Evolutionary conservation across 2,797 vertebrate species (phyloP).

Genomic region (Loriculus beryllinus): DNA sequence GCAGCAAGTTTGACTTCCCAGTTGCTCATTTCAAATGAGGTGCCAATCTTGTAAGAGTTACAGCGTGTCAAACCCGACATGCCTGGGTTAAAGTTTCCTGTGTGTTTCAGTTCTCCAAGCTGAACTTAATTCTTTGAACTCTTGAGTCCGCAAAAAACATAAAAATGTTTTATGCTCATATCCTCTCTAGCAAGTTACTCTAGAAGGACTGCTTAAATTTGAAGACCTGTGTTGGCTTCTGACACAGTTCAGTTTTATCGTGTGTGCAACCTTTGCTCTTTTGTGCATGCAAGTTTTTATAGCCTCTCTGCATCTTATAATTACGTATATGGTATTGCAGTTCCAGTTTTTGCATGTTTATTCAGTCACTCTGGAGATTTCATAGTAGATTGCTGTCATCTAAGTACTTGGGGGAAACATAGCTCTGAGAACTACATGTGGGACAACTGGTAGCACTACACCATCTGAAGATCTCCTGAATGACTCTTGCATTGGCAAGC

Average conservation of each 20-base stretch:
- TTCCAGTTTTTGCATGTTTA: neutral
- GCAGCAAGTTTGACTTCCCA: neutral
- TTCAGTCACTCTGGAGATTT: slow-evolving; percentile 36
- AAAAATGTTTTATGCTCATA: neutral
- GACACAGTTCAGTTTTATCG: neutral
- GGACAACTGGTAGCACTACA: neutral
- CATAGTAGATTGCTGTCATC: neutral
- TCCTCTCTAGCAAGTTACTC: neutral
- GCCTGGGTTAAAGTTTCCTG: neutral
- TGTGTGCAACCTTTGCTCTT: neutral
- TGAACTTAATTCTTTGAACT: slow-evolving; percentile 5
- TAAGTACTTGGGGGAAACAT: slow-evolving; percentile 19
- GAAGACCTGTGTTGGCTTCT: neutral
- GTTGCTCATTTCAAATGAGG: neutral
- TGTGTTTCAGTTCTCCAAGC: neutral
- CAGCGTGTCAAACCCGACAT: neutral
- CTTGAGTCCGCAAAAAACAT: neutral
- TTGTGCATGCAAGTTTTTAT: neutral
- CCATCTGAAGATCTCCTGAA: neutral
- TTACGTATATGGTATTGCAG: neutral
- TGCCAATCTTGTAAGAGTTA: neutral
- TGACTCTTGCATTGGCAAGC: neutral
- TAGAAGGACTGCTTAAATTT: neutral
- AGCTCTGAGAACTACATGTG: slow-evolving; percentile 14
- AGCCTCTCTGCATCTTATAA: neutral